A percentile compares a stretch with the other conserved stretches of the same genome.
These are phyloP conservation scores for Eolophus roseicapilla DNA, from an alignment of 2,113 vertebrate genomes.

Conservation along the genomic window DNA sequence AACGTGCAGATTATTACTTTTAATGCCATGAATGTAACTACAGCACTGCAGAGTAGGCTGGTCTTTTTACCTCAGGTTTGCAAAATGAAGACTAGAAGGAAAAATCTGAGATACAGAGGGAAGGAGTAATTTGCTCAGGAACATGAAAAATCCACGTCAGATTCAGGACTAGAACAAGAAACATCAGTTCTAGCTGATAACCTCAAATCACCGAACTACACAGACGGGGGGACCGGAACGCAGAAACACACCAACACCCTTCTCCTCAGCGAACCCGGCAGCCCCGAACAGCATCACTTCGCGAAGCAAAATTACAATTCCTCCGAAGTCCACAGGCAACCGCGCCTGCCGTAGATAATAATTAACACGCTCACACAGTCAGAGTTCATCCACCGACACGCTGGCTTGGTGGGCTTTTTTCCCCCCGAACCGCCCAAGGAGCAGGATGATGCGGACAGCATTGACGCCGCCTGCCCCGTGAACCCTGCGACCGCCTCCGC, in stretches of 20 bases:
- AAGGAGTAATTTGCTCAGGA: not conserved
- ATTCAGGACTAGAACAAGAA: not conserved
- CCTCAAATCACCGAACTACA: not conserved
- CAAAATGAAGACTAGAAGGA: not conserved
- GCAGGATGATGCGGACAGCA: not conserved
- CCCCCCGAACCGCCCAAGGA: not conserved
- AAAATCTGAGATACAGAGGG: not conserved
- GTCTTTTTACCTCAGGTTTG: not conserved
- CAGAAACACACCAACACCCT: not conserved
- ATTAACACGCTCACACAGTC: not conserved
- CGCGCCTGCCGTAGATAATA: not conserved
- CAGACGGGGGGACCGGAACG: accelerated
- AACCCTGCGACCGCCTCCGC: not conserved
- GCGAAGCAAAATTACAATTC: not conserved
- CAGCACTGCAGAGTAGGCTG: not conserved
- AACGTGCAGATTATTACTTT: not conserved
- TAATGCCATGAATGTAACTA: not conserved
- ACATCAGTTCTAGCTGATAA: not conserved
- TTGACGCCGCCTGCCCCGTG: not conserved
- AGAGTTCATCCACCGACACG: not conserved
- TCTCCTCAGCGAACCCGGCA: not conserved
- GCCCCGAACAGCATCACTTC: not conserved
- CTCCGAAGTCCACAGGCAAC: not conserved
- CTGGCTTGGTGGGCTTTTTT: accelerated
- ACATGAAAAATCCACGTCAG: not conserved